Evolutionary conservation across 2,113 vertebrate genomes (phyloP), one percentile per base, ranked within the genome.

Genomic region (Chauna torquata): DNA sequence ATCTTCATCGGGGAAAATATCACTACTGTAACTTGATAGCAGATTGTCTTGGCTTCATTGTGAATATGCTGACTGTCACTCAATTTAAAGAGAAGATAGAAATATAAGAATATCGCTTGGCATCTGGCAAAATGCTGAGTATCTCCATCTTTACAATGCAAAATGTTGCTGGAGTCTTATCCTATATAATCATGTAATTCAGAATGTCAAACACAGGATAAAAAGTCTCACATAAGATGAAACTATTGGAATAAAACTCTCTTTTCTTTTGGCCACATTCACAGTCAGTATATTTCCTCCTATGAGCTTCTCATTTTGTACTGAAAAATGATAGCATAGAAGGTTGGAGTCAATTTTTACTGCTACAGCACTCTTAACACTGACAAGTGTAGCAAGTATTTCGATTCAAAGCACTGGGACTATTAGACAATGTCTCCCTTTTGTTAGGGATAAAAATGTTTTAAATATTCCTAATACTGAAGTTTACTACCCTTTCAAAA

Each of bases 1-100:
- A 95, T 83, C 81, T n/a, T 89, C 94, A 89, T 38, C 82, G 9
- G 74, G 77, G 85, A 92, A 95, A 97, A 97, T 89, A 95, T 55
- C 65, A 91, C 68, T 87, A 52, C 84, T 95, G 72, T 69, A 91
- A 96, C 92, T 96, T 94, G 88, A 88, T 94, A 85, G 81, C 93
- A 95, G 96, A 96, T 94, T 97, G 86, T 94, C 97, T 97, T 19
- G 85, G 90, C 85, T 97, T 96, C 95, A 58, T 70, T 95, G 92
- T 92, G 96, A 96, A 97, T 84, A 89, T 96, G 97, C 97, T 97
- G 94, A 93, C 92, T 96, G 90, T 94, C 92, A 88, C 85, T 93
- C 49, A 49, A 92, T 92, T 96, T n/a, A 84, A 97, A 97, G 91
- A 74, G 90, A 85, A 82, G 96, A 94, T 23, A 58, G 92, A 90